These are phyloP conservation scores for Sisor rabdophorus DNA, from an alignment of 2,113 vertebrate genomes.

Conservation along the genomic window DNA sequence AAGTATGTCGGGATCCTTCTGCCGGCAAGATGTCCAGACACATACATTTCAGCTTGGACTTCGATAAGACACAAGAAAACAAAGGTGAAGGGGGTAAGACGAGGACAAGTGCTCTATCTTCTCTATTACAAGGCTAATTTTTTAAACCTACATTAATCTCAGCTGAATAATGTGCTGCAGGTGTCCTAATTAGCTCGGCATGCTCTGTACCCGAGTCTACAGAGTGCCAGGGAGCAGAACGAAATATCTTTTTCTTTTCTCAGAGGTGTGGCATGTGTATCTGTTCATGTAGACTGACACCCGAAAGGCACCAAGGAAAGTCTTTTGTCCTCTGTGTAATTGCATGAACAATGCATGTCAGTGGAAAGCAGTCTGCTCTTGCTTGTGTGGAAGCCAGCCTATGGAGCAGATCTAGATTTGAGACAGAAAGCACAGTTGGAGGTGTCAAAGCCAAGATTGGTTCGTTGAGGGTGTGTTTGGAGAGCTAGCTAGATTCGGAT, in stretches of 20 bases:
- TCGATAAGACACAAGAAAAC: background rate
- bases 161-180: background rate
- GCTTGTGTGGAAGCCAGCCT: background rate
- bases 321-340: slow-evolving; percentile 21
- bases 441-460: slow-evolving; percentile 9
- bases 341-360: background rate
- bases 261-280: background rate
- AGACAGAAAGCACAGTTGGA: slow-evolving; percentile 24
- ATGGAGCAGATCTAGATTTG: background rate
- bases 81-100: background rate
- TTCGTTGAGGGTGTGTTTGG: background rate
- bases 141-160: slow-evolving; percentile 11
- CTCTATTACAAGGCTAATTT: background rate
- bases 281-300: background rate
- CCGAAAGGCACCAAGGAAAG: background rate
- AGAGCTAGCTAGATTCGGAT: slow-evolving; percentile 8
- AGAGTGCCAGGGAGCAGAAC: background rate
- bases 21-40: slow-evolving; percentile 4
- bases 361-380: background rate
- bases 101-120: background rate
- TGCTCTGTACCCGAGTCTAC: background rate
- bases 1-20: slow-evolving; percentile 32
- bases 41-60: background rate
- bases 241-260: slow-evolving; percentile 3
- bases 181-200: slow-evolving; percentile 22